These are phyloP conservation scores for Abrostola tripartita DNA, from an alignment of 2,888 invertebrate species.

Conservation along the genomic window DNA sequence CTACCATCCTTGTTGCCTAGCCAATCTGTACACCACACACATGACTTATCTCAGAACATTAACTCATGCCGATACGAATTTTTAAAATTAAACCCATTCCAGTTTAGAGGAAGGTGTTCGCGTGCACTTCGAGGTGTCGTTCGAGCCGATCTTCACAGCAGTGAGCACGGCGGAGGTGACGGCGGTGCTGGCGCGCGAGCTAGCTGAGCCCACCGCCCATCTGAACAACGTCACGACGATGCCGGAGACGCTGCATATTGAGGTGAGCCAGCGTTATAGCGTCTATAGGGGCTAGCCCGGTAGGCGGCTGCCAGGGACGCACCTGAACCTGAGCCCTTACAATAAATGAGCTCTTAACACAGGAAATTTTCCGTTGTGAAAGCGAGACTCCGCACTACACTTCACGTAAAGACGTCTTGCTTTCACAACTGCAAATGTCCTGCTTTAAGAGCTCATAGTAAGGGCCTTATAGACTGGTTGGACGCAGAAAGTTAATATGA, in stretches of 20 bases:
- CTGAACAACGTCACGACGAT: conserved; percentile 73
- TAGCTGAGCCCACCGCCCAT: conserved; percentile 78
- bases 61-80: neutral
- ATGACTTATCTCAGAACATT: too few relatives aligned
- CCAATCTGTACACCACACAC: too few relatives aligned
- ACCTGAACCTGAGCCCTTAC: too few relatives aligned
- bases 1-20: too few relatives aligned
- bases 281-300: too few relatives aligned
- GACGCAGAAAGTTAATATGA: too few relatives aligned
- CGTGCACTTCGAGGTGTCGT: conserved; percentile 95
- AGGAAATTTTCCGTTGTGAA: too few relatives aligned
- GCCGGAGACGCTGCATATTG: conserved; percentile 79
- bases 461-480: too few relatives aligned
- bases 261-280: conserved; percentile 63
- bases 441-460: too few relatives aligned
- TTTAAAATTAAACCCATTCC: conserved; percentile 25
- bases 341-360: too few relatives aligned
- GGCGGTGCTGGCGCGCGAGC: conserved; percentile 90
- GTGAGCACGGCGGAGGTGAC: conserved; percentile 91
- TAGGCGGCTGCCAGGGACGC: too few relatives aligned
- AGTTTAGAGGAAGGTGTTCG: conserved; percentile 90
- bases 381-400: neutral
- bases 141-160: conserved; percentile 92
- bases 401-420: neutral
- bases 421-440: too few relatives aligned